Evolutionary conservation across 2,888 invertebrate genomes (phyloP).

Genomic region (Aelia acuminata): DNA sequence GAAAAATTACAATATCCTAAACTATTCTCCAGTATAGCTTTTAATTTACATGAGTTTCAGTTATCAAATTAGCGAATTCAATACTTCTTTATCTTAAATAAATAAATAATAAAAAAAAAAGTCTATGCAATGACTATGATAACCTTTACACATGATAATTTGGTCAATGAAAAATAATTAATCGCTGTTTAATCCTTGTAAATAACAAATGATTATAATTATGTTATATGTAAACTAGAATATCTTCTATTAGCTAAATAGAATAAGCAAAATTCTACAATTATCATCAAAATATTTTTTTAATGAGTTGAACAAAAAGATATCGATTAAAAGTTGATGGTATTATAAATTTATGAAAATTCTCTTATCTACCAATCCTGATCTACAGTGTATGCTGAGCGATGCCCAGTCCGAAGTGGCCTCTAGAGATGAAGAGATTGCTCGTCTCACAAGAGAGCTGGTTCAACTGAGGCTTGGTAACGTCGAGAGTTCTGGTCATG

Average conservation of each 20-base stretch:
- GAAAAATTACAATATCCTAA: not conserved
- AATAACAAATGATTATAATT: too few relatives aligned
- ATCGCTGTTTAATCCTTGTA: too few relatives aligned
- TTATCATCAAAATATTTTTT: too few relatives aligned
- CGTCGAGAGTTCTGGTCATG: slow-evolving; percentile 68
- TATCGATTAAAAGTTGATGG: not conserved
- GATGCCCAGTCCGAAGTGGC: slow-evolving; percentile 72
- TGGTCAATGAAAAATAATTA: too few relatives aligned
- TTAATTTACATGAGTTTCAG: not conserved
- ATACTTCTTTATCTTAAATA: too few relatives aligned
- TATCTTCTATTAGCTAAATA: not conserved
- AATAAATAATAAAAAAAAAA: too few relatives aligned
- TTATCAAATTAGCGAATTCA: too few relatives aligned
- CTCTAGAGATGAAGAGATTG: slow-evolving; percentile 86
- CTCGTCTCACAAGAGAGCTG: slow-evolving; percentile 82
- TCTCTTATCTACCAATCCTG: not conserved
- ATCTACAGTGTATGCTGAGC: slow-evolving; percentile 63
- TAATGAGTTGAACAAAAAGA: not conserved
- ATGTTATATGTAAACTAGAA: too few relatives aligned
- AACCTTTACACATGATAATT: too few relatives aligned
- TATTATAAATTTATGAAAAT: not conserved
- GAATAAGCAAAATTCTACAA: too few relatives aligned
- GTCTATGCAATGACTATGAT: too few relatives aligned
- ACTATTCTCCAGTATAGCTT: not conserved
- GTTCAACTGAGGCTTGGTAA: slow-evolving; percentile 86